Percentiles rank a stretch among this genome's conserved stretches.
These are phyloP conservation scores for Plebejus melissa DNA, from an alignment of 2,888 invertebrate genomes.

Conservation along the genomic window DNA sequence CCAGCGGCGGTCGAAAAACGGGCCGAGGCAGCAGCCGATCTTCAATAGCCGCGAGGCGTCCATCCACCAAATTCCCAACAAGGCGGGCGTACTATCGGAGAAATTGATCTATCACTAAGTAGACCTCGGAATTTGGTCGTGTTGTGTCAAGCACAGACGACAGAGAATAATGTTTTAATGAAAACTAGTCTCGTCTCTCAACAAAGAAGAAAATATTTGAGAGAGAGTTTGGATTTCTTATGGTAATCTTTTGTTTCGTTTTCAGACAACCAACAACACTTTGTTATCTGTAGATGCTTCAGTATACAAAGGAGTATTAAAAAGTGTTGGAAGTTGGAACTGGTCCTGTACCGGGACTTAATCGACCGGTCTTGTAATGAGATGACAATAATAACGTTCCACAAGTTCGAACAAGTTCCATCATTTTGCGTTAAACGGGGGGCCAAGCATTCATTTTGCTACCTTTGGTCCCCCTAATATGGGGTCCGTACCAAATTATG, in stretches of 20 bases:
- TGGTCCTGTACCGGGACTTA: conserved; percentile 29
- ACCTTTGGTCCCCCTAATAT: conserved; percentile 69
- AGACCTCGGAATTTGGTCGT: no score
- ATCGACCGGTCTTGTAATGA: conserved; percentile 36
- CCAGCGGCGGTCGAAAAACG: no score
- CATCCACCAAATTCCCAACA: no score
- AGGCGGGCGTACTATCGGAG: no score
- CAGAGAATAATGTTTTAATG: not conserved
- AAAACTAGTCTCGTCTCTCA: not conserved
- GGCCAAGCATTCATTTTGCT: conserved; percentile 61
- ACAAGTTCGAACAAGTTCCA: conserved; percentile 62
- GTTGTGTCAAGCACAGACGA: no score
- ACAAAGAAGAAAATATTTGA: not conserved
- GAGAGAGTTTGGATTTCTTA: no score
- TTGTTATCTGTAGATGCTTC: not conserved
- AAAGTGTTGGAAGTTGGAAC: conserved; percentile 27
- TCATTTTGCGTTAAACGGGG: conserved; percentile 58
- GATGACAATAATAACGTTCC: conserved; percentile 38
- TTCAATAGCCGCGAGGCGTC: no score
- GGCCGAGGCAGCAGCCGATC: no score
- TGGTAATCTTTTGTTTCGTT: not conserved
- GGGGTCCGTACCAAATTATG: conserved; percentile 71
- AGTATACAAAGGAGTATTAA: not conserved
- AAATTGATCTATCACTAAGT: no score
- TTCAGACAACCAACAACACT: not conserved